These are phyloP conservation scores for Hesperia comma DNA, from an alignment of 2,888 invertebrate genomes.

Conservation along the genomic window DNA sequence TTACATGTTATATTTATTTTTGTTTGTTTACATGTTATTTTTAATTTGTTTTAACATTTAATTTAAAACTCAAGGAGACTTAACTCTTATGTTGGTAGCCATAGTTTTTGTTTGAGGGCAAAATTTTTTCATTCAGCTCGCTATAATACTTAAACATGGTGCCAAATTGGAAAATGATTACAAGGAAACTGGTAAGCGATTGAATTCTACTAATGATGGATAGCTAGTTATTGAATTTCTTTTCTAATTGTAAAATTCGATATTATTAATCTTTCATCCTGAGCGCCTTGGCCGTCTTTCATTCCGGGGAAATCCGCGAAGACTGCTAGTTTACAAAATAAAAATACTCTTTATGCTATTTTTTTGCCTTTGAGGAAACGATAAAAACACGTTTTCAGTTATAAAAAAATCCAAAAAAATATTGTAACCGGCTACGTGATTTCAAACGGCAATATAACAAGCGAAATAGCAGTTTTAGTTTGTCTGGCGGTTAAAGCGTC, in stretches of 20 bases:
- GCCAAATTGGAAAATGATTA: conserved; percentile 57
- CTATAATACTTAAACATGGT: conserved; percentile 49
- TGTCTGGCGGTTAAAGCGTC: neutral
- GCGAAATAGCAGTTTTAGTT: too few species aligned
- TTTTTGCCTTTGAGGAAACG: too few species aligned
- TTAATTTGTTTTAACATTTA: too few species aligned
- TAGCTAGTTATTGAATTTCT: conserved; percentile 51
- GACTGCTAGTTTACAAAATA: neutral
- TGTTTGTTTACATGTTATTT: too few species aligned
- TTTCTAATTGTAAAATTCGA: conserved; percentile 23
- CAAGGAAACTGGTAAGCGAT: conserved; percentile 44
- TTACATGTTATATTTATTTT: too few species aligned
- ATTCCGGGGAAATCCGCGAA: neutral
- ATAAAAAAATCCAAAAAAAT: too few species aligned
- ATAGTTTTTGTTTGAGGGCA: conserved; percentile 14
- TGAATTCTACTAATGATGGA: conserved; percentile 49
- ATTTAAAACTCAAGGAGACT: too few species aligned
- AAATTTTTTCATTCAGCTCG: conserved; percentile 39
- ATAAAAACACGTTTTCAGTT: too few species aligned
- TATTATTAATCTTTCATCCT: neutral
- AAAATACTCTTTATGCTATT: too few species aligned
- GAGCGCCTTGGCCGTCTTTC: neutral
- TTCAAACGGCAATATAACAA: too few species aligned
- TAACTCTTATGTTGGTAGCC: too few species aligned
- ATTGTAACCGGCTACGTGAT: too few species aligned